Base-by-base conservation (phyloP, 2,797 vertebrate species). In the Myotis daubentonii region DNA sequence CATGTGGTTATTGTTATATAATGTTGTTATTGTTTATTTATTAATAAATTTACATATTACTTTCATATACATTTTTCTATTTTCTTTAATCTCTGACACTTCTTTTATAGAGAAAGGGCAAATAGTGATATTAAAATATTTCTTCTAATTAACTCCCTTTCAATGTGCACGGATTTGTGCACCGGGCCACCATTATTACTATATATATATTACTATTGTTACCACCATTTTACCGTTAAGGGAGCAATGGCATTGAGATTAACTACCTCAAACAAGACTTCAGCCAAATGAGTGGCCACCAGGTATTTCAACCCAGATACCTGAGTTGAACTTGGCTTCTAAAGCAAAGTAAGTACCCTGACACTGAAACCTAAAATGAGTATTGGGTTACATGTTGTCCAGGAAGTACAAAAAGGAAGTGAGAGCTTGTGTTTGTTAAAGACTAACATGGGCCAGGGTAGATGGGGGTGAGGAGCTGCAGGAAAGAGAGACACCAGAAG, bases 381-480 rank as follows among this genome's bases (percentile, higher is more conserved):
- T 8, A 44, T 28, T 12, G 4, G 0, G 8, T 76, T 6, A 0
- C 1, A 8, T 12, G 11, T 7, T 4, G 36, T 12, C 28, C 41
- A 23, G 71, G 62, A 55, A 55, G 28, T 33, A 5, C 25, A 20
- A 22, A 47, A 25, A 41, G 12, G 30, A 41, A 44, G 20, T 23
- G 33, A 38, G 53, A 28, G 30, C 30, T 6, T 51, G 38, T 38
- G 8, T 25, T 74, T 28, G 8, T 17, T 89, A 49, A 8, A 17
- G 11, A 41, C 3, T 9, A 19, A 30, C n/a, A 2, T 0, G 1
- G 38, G 49, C 6, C 6, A 0, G 2, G 1, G 0, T 2, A 16
- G 33, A 62, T 3, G 6, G 47, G 5, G 1, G 8, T 19, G 78
- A 38, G 6, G 4, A 1, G 11, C 16, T 22, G 6, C 16, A 17